phyloP scores from a whole-genome alignment of 2,797 vertebrate species.

The Hydrophis major region DNA sequence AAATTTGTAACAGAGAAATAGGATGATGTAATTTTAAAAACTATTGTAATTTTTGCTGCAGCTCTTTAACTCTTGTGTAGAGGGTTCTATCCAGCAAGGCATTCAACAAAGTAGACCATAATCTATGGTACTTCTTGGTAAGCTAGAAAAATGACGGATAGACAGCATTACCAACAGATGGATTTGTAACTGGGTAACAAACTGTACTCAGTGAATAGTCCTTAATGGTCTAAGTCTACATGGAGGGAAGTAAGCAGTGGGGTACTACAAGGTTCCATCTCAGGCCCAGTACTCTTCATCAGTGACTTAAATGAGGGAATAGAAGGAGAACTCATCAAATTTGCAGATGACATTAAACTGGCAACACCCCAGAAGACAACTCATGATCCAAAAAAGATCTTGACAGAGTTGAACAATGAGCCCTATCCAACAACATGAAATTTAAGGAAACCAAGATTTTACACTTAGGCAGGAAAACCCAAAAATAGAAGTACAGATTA shows the following conservation, averaged over 20 bases:
- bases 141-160: too few species aligned
- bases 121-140: too few species aligned
- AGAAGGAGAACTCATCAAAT: neutral
- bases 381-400: neutral
- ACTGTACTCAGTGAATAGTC: too few species aligned
- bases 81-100: too few species aligned
- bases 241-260: too few species aligned
- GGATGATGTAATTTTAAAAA: neutral
- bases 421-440: neutral
- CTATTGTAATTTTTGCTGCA: neutral
- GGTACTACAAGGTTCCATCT: neutral
- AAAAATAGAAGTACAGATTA: neutral
- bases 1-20: conserved; percentile 12
- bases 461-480: neutral
- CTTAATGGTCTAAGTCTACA: too few species aligned
- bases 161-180: too few species aligned
- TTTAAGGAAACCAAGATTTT: neutral
- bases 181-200: too few species aligned
- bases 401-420: neutral
- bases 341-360: neutral
- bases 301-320: neutral
- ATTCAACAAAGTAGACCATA: too few species aligned
- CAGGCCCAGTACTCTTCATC: neutral
- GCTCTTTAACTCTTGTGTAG: neutral
- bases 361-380: neutral